These are phyloP conservation scores for Ichneumon xanthorius DNA, from an alignment of 2,888 invertebrate species.

Conservation along the genomic window DNA sequence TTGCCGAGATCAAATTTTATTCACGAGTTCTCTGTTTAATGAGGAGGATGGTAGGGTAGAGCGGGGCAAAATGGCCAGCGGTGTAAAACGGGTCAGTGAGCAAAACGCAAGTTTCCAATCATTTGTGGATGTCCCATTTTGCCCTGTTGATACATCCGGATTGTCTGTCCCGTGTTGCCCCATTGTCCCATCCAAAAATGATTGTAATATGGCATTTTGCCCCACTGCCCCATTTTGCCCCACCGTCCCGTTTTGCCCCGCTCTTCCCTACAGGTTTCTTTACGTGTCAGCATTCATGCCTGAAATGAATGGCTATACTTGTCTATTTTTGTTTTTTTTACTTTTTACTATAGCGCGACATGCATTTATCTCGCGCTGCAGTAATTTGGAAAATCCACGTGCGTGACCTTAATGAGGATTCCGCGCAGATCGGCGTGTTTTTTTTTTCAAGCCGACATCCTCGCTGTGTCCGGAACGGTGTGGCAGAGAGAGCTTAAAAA, in stretches of 20 bases:
- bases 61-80: no score
- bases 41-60: slow-evolving; percentile 1
- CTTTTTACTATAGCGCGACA: neutral
- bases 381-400: slow-evolving; percentile 32
- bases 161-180: no score
- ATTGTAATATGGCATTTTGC: no score
- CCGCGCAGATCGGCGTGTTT: slow-evolving; percentile 26
- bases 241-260: no score
- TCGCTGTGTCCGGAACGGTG: neutral
- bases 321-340: slow-evolving; percentile 3
- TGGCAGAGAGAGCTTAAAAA: neutral
- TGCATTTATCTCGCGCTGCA: slow-evolving; percentile 19
- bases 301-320: slow-evolving; percentile 34
- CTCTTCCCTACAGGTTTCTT: neutral
- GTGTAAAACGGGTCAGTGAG: no score
- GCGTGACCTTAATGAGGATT: slow-evolving; percentile 36
- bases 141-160: no score
- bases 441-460: neutral
- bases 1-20: neutral
- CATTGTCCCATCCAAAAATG: no score
- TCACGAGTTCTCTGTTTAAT: slow-evolving; percentile 1
- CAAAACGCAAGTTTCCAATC: no score
- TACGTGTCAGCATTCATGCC: slow-evolving; percentile 26
- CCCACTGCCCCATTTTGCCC: no score
- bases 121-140: no score